These are phyloP conservation scores for Mola mola DNA, from an alignment of 2,113 vertebrate species.

Conservation along the genomic window DNA sequence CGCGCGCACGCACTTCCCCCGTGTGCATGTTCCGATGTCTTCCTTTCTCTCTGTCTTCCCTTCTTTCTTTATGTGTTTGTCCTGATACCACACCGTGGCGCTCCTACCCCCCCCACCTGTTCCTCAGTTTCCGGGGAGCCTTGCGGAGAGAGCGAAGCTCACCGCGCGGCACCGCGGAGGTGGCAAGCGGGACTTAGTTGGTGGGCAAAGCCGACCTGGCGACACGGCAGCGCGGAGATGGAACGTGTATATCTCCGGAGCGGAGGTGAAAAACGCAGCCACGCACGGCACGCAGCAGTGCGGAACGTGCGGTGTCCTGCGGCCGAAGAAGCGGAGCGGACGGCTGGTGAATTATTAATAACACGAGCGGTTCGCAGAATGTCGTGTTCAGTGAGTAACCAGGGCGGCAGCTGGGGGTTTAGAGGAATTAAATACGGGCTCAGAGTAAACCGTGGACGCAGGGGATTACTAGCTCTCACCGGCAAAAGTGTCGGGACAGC, in stretches of 20 bases:
- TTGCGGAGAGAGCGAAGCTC: constrained; percentile 31
- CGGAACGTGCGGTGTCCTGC: constrained; percentile 62
- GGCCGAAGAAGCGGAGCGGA: constrained; percentile 68
- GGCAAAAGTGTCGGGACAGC: constrained; percentile 75
- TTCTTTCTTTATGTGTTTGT: not conserved
- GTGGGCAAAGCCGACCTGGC: too few species aligned
- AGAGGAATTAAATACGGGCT: constrained; percentile 85
- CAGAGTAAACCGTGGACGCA: constrained; percentile 81
- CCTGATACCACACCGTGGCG: not conserved
- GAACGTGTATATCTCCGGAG: constrained; percentile 10
- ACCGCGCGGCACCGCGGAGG: constrained; percentile 42
- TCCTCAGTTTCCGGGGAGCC: constrained; percentile 56
- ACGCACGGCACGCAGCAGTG: constrained; percentile 34
- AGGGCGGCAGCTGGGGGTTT: constrained; percentile 85
- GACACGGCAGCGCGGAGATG: constrained; percentile 16
- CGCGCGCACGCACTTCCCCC: constrained; percentile 33
- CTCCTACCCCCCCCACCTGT: constrained; percentile 57
- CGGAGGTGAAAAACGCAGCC: constrained; percentile 35
- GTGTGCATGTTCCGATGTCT: constrained; percentile 48
- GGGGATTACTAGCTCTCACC: constrained; percentile 83
- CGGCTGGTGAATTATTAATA: constrained; percentile 86
- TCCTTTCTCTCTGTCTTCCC: not conserved
- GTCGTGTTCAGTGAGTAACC: constrained; percentile 81
- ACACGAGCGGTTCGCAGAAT: constrained; percentile 81
- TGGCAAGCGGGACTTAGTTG: constrained; percentile 25